Conservation (phyloP, 2,797 vertebrate species). For the Acanthis flammea region DNA sequence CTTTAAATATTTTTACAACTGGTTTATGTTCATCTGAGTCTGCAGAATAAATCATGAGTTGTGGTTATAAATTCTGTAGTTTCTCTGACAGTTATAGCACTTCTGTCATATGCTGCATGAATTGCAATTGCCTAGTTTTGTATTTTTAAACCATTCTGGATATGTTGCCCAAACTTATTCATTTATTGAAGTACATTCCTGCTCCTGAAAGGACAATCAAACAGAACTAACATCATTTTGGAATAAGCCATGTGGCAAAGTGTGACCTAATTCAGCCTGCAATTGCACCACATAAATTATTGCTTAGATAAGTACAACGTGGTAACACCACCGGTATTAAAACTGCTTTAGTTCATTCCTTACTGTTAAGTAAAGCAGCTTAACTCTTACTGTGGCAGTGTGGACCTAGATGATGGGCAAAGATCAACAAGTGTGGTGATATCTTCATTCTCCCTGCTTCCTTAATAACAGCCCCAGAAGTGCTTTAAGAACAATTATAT, state of each 20-base stretch:
- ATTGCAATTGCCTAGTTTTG: constrained; percentile 11
- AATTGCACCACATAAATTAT: background rate
- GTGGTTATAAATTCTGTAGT: background rate
- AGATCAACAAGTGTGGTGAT: background rate
- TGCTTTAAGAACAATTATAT: background rate
- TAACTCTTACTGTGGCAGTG: background rate
- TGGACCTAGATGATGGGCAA: background rate
- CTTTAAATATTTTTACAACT: constrained; percentile 17
- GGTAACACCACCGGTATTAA: background rate
- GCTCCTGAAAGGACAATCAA: background rate
- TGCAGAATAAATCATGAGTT: background rate
- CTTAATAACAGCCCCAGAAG: background rate
- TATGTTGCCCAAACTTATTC: background rate
- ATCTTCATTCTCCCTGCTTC: background rate
- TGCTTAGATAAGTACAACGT: background rate
- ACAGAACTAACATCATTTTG: background rate
- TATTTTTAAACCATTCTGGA: background rate
- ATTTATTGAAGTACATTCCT: background rate
- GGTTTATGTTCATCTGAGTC: background rate
- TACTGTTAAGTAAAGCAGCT: background rate
- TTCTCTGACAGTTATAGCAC: background rate
- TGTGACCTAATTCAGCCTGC: background rate
- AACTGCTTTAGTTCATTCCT: background rate
- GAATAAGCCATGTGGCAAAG: background rate
- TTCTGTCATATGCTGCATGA: constrained; percentile 2